Percentiles rank a stretch among this genome's conserved stretches.
Evolutionary conservation across 2,888 invertebrate genomes (phyloP).

Genomic region (Eristalis tenax): DNA sequence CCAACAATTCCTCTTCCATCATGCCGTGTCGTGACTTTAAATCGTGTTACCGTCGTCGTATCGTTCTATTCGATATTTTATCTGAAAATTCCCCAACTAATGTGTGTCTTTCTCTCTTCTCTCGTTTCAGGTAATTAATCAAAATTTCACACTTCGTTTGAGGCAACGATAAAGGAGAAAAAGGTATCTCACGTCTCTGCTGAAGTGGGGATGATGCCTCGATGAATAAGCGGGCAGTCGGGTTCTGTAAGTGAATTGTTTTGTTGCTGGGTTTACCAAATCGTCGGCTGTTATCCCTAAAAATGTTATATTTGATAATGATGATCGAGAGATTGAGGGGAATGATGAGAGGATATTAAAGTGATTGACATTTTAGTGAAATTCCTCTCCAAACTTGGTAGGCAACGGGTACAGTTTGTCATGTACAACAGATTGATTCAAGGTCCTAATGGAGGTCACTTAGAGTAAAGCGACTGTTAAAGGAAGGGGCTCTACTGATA

Average conservation of each 20-base stretch:
- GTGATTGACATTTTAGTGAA: too few species aligned
- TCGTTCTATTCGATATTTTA: not conserved
- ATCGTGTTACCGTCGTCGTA: constrained; percentile 7
- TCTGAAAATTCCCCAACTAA: constrained; percentile 29
- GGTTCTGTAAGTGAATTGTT: not conserved
- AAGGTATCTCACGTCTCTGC: not conserved
- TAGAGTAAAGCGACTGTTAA: too few species aligned
- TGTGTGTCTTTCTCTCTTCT: constrained; percentile 18
- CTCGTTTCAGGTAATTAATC: constrained; percentile 59
- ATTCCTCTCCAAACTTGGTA: too few species aligned
- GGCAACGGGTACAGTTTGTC: too few species aligned
- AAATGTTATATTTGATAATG: too few species aligned
- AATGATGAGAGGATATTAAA: too few species aligned
- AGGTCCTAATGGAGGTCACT: too few species aligned
- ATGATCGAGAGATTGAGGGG: too few species aligned
- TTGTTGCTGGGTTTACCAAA: not conserved
- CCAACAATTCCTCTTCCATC: not conserved
- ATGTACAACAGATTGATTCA: too few species aligned
- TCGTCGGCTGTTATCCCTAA: too few species aligned
- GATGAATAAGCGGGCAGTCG: not conserved
- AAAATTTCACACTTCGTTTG: constrained; percentile 43
- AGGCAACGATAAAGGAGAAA: not conserved
- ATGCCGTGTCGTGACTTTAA: not conserved
- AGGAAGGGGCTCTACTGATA: too few species aligned
- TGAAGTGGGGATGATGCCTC: not conserved